phyloP scores from a whole-genome alignment of 2,888 invertebrate species.

The Lepidonotus clava region DNA sequence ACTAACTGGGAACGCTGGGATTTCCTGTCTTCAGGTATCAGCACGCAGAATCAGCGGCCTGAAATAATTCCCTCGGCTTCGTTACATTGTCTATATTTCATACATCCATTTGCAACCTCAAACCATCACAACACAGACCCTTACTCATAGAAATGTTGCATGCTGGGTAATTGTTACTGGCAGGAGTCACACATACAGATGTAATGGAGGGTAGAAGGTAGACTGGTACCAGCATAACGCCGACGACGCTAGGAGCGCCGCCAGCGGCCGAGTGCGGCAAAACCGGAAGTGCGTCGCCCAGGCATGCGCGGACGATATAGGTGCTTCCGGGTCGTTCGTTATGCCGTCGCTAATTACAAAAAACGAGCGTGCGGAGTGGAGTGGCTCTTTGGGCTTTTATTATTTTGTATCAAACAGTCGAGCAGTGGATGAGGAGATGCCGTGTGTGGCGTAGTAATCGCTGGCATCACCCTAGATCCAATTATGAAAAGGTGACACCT shows the following conservation, averaged over 20 bases:
- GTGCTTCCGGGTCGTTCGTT: neutral
- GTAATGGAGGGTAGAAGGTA: no score
- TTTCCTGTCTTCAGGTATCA: no score
- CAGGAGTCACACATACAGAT: neutral
- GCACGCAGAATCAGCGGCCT: no score
- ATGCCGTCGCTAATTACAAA: neutral
- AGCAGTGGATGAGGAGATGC: neutral
- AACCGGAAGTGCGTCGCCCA: neutral
- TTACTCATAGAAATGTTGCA: neutral
- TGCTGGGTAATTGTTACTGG: neutral
- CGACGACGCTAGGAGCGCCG: no score
- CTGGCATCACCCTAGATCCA: neutral
- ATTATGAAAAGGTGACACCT: conserved; percentile 6
- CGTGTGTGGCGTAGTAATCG: neutral
- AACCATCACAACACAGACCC: no score
- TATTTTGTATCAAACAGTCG: neutral
- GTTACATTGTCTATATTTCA: neutral
- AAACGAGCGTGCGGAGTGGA: neutral
- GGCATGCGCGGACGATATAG: neutral
- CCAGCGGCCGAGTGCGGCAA: no score
- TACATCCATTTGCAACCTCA: no score
- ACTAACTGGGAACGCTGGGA: no score
- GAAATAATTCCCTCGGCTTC: no score
- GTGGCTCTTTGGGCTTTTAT: conserved; percentile 1
- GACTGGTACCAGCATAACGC: no score